phyloP scores from a whole-genome alignment of 2,113 vertebrate genomes.

The Plotosus lineatus region DNA sequence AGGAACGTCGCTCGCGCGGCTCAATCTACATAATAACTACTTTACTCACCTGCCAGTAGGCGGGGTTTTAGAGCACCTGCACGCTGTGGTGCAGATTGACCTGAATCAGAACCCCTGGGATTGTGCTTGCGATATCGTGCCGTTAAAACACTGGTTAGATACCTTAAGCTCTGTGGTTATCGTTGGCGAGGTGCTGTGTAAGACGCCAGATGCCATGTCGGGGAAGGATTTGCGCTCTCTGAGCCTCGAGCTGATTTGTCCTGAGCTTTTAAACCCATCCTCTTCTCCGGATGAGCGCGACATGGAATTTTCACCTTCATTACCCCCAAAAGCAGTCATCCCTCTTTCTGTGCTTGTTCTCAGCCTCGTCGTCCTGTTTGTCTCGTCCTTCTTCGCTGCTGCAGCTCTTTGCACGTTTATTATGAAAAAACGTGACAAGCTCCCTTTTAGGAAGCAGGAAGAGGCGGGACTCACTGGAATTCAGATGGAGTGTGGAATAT shows the following conservation, averaged over 20 bases:
- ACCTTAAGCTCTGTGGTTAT: slow-evolving; percentile 92
- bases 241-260: slow-evolving; percentile 84
- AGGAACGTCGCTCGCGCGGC: slow-evolving; percentile 87
- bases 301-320: slow-evolving; percentile 67
- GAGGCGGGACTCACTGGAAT: slow-evolving; percentile 86
- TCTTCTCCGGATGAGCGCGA: slow-evolving; percentile 67
- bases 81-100: slow-evolving; percentile 95
- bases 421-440: slow-evolving; percentile 83
- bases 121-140: slow-evolving; percentile 90
- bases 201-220: slow-evolving; percentile 84
- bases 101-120: slow-evolving; percentile 97
- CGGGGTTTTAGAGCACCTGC: slow-evolving; percentile 91
- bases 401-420: slow-evolving; percentile 89
- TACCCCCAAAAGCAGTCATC: slow-evolving; percentile 80
- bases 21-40: slow-evolving; percentile 93
- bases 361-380: slow-evolving; percentile 85
- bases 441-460: slow-evolving; percentile 84
- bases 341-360: slow-evolving; percentile 90
- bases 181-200: slow-evolving; percentile 88
- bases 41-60: slow-evolving; percentile 87
- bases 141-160: slow-evolving; percentile 96
- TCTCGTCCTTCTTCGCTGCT: slow-evolving; percentile 86
- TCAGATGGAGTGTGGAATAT: slow-evolving; percentile 88
- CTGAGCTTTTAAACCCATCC: slow-evolving; percentile 72
- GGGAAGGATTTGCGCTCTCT: slow-evolving; percentile 84